These are phyloP conservation scores for Sebastolobus alascanus DNA, from an alignment of 2,797 vertebrate species.

Conservation along the genomic window DNA sequence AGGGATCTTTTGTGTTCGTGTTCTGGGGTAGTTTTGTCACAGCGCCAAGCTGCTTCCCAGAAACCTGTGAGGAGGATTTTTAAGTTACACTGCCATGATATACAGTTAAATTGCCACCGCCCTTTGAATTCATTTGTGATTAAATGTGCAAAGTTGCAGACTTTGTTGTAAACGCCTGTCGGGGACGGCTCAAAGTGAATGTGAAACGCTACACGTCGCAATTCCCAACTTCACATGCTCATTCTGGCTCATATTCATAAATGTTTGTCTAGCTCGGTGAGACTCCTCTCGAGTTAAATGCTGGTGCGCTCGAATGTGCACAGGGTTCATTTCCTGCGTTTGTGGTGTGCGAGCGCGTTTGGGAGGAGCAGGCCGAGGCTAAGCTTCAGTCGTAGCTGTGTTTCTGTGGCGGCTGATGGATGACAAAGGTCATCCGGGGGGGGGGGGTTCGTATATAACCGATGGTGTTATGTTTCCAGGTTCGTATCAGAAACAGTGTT, in stretches of 20 bases:
- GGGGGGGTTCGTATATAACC: conserved; percentile 16
- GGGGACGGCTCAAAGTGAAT: conserved; percentile 10
- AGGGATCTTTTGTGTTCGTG: conserved; percentile 31
- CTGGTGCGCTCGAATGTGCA: conserved; percentile 4
- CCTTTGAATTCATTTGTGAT: background rate
- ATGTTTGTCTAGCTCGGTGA: conserved; percentile 17
- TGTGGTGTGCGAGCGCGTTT: conserved; percentile 17
- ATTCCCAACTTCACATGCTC: background rate
- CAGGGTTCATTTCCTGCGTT: conserved; percentile 25
- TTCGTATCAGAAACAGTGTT: conserved; percentile 57
- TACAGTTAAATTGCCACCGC: conserved; percentile 18
- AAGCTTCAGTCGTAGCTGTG: conserved; percentile 18
- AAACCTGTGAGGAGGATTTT: conserved; percentile 21
- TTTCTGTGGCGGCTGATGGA: conserved; percentile 20
- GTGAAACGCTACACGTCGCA: background rate
- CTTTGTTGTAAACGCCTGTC: background rate
- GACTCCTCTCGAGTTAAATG: conserved; percentile 15
- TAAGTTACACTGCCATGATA: conserved; percentile 31
- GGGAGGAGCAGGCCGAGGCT: conserved; percentile 19
- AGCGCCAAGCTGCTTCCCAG: conserved; percentile 21
- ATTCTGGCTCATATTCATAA: conserved; percentile 4
- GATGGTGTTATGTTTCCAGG: conserved; percentile 41
- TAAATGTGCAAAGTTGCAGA: conserved; percentile 31
- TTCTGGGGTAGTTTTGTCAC: conserved; percentile 12
- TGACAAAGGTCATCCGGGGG: conserved; percentile 9